phyloP scores from a whole-genome alignment of 2,888 invertebrate genomes.

The Macrophya alboannulata region DNA sequence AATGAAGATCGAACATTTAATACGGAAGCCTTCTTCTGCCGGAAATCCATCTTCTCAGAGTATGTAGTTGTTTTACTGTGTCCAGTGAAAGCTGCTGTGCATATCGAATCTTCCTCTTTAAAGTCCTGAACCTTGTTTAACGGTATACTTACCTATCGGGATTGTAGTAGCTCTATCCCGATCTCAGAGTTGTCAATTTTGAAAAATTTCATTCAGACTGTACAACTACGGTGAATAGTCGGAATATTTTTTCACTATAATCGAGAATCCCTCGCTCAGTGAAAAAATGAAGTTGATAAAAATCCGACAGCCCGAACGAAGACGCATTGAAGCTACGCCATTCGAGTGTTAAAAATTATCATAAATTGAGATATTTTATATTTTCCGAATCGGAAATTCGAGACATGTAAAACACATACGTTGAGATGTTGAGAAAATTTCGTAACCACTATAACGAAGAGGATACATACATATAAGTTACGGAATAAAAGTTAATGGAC shows the following conservation, averaged over 20 bases:
- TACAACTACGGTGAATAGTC: no score
- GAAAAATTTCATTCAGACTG: neutral
- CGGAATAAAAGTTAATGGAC: conserved; percentile 37
- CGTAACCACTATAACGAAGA: neutral
- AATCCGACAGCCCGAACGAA: neutral
- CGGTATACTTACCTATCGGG: neutral
- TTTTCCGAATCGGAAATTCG: neutral
- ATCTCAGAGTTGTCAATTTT: neutral
- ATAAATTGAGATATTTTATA: neutral
- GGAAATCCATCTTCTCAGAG: neutral
- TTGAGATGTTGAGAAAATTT: neutral
- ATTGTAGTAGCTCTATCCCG: neutral
- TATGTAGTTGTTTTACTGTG: neutral
- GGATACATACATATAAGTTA: conserved; percentile 12
- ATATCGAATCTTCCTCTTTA: conserved; percentile 51
- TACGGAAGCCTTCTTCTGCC: neutral
- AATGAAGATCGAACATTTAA: neutral
- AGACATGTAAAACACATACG: neutral
- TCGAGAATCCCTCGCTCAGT: neutral
- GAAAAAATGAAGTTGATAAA: neutral
- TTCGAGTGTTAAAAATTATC: neutral
- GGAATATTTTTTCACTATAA: no score
- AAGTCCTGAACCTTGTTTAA: neutral
- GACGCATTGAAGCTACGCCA: neutral
- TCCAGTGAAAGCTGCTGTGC: neutral